Percentiles rank a stretch among this genome's conserved stretches.
phyloP scores from a whole-genome alignment of 2,888 invertebrate species.

The Prenolepis imparis region DNA sequence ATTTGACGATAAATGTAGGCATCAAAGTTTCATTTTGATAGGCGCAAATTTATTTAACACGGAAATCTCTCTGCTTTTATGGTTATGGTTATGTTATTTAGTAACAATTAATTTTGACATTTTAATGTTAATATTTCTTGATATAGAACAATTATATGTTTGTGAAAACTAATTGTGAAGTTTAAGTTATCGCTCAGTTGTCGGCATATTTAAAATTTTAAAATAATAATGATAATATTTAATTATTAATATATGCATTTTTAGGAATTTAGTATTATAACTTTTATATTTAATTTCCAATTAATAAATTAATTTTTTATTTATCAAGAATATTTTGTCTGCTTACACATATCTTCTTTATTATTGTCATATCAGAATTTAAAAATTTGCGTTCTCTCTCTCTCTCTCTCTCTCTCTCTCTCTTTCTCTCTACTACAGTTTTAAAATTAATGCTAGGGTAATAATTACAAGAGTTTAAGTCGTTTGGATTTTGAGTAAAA shows the following conservation, averaged over 20 bases:
- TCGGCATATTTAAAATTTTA: not conserved
- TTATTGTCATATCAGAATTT: not conserved
- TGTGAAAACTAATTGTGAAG: not conserved
- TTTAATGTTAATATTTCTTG: not conserved
- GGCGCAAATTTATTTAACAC: not conserved
- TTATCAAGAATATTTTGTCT: not conserved
- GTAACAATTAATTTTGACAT: not conserved
- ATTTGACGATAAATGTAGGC: not conserved
- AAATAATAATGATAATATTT: slow-evolving; percentile 1
- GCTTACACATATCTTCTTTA: not conserved
- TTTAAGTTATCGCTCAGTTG: not conserved
- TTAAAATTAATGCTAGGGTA: not conserved
- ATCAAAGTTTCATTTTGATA: not conserved
- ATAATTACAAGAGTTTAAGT: slow-evolving; percentile 9
- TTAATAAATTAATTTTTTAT: not conserved
- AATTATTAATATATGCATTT: not conserved
- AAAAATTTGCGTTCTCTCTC: not conserved
- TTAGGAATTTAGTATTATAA: not conserved
- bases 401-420: not conserved
- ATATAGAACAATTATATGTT: not conserved
- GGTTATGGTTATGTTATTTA: not conserved
- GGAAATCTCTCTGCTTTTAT: not conserved
- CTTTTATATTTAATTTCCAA: not conserved
- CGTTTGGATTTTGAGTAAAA: slow-evolving; percentile 11
- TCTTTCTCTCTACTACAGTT: not conserved